phyloP scores from a whole-genome alignment of 2,888 invertebrate species.

The Serripes groenlandicus region DNA sequence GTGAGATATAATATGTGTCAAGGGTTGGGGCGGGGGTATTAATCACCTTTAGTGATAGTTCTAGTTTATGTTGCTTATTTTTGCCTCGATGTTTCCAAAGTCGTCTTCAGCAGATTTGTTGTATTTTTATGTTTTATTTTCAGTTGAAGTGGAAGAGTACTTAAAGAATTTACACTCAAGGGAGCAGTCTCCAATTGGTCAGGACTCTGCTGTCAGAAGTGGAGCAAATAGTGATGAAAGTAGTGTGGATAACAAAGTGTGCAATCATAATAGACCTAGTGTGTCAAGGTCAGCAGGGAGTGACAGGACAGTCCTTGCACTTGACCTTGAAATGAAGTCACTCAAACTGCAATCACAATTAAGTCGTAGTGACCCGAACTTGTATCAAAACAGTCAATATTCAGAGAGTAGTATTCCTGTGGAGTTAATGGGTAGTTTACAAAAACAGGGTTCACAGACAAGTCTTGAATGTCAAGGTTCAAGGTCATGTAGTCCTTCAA shows the following conservation, averaged over 20 bases:
- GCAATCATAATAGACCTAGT: conserved; percentile 61
- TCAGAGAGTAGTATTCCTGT: conserved; percentile 51
- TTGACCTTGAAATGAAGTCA: conserved; percentile 67
- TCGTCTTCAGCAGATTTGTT: too few species aligned
- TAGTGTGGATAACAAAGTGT: conserved; percentile 66
- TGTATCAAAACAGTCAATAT: conserved; percentile 73
- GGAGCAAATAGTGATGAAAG: conserved; percentile 67
- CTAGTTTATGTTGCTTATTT: too few species aligned
- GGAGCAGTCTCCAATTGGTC: conserved; percentile 54
- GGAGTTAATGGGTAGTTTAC: conserved; percentile 55
- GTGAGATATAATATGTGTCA: too few species aligned
- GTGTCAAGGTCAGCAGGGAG: conserved; percentile 66
- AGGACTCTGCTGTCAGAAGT: conserved; percentile 65
- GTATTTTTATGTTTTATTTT: conserved; percentile 2
- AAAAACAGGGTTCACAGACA: conserved; percentile 53
- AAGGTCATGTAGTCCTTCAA: conserved; percentile 67
- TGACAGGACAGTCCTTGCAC: conserved; percentile 51
- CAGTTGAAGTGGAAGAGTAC: conserved; percentile 70
- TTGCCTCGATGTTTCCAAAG: too few species aligned
- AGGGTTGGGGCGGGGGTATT: too few species aligned
- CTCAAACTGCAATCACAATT: conserved; percentile 66
- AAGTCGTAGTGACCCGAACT: conserved; percentile 78
- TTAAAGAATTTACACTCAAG: conserved; percentile 54
- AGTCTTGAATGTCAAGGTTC: conserved; percentile 61
- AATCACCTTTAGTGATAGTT: too few species aligned